Conservation (phyloP, 2,888 invertebrate genomes). For the Helleia helle region DNA sequence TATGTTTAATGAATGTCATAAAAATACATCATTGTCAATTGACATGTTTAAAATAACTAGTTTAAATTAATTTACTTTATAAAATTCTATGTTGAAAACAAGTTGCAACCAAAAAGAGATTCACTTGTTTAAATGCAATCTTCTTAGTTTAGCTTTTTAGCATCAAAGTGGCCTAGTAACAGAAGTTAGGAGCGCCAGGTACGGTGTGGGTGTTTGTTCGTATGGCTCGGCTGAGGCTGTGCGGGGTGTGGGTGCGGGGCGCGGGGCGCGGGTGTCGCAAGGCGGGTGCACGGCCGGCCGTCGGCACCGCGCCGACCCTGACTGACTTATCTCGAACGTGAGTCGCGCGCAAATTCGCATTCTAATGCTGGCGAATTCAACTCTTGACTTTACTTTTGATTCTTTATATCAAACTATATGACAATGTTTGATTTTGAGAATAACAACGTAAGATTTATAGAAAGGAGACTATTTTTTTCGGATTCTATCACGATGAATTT, state of each 20-base stretch:
- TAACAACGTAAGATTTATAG: too few species aligned
- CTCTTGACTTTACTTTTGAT: slow-evolving; percentile 20
- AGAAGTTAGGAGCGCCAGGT: slow-evolving; percentile 10
- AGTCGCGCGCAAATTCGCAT: slow-evolving; percentile 66
- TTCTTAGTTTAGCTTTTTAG: too few species aligned
- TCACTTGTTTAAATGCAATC: too few species aligned
- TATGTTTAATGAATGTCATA: too few species aligned
- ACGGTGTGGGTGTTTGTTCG: slow-evolving; percentile 23
- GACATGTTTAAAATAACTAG: too few species aligned
- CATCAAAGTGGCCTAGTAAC: neutral
- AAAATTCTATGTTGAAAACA: too few species aligned
- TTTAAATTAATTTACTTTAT: too few species aligned
- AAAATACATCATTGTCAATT: too few species aligned
- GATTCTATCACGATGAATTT: too few species aligned
- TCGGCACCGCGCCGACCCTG: slow-evolving; percentile 72
- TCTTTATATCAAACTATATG: neutral
- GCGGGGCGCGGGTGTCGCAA: slow-evolving; percentile 48
- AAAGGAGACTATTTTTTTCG: too few species aligned
- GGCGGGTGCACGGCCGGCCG: slow-evolving; percentile 70
- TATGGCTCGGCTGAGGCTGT: slow-evolving; percentile 21
- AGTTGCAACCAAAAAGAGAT: too few species aligned
- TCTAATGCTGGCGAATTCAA: slow-evolving; percentile 65
- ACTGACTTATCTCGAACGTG: slow-evolving; percentile 72
- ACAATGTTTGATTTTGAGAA: too few species aligned
- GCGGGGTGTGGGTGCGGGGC: slow-evolving; percentile 18